Evolutionary conservation across 2,797 vertebrate species (phyloP), one percentile per base, ranked within the genome.

Genomic region (Neomorphus geoffroyi): DNA sequence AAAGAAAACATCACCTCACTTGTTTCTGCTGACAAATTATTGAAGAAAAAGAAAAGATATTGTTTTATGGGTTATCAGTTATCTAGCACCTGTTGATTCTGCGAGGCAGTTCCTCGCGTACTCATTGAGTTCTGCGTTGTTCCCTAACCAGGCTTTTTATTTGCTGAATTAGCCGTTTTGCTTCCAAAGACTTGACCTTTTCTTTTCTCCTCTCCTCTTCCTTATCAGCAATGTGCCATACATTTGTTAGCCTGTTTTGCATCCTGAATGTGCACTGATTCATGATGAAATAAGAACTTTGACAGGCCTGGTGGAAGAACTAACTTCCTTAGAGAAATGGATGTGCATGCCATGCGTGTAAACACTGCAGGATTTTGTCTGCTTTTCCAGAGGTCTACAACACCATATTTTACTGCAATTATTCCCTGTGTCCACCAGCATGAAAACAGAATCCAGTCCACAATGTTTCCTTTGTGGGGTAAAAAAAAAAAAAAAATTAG

Each of bases 1-100:
- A 98, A 99, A 89, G 98, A 99, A 37, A 99, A 96, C 98, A 99
- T 99, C 98, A 98, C 98, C 97, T 99, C 98, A 24, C 98, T 99
- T 91, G 98, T 98, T 96, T 99, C 98, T 66, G 98, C 98, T 1
- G 98, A 98, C 18, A 99, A 97, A 92, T 98, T 99, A 94, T 97
- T 99, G 62, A 98, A 98, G 96, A 41, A 54, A 28, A 37, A 54
- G 79, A 11, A 2, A 97, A 96, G 81, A 98, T 98, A 96, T 98
- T 98, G 92, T 99, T 99, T 15, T 98, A 98, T 39, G 98, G 98
- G 56, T 99, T 99, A 94, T 99, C 98, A 98, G 56, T 99, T 99
- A 94, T 99, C 98, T 11, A 98, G 97, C 71, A 98, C 98, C 98
- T 98, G 97, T 37, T 97, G 97, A 90, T 97, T 98, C 56, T 97